Base-by-base conservation (phyloP, 2,888 invertebrate species). In the Andrena bucephala region DNA sequence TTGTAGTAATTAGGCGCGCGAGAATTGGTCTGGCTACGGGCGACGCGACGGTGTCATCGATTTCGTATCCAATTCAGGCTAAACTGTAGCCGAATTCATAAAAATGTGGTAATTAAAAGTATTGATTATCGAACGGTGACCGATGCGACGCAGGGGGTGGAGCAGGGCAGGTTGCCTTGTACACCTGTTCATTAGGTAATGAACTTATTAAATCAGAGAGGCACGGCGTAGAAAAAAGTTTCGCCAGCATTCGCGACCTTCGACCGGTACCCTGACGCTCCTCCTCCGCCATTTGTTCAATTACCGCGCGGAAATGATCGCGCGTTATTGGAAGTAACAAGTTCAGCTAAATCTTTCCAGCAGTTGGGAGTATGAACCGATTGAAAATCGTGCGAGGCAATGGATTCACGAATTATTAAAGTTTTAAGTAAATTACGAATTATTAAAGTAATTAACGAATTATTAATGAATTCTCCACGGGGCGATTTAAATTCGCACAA, bases 181-280 rank as follows among this genome's bases (percentile, higher is more conserved):
- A 91, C 92, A 92, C 91, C 92, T 92, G 92, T 93, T 93, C 92
- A 93, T 93, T 93, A 93, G 90, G 91, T 93, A 93, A 92, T 92
- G 92, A 93, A 93, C 91, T 93, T 93, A 93, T 93, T 93, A 93
- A 93, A 93, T 93, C 92, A 91, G 89, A 87, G 90, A 87, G 85
- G 89, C 81, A 85, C 81, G 79, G 77, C 81, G 70, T 77, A 69
- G 81, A 75, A 78, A 77, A 42, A 75, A 81, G 84, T 80, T 85
- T 84, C 83, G 84, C 86, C 87, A 85, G 86, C 85, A 84, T 77
- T 81, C 77, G 42, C 73, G 68, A 74, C 72, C 81, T 83, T 70
- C 77, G 68, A 76, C 57, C 77, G 59, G 54, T 48, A 24, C 48
- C 20, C 42, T 7, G 8, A 63, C 52, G 72, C 62, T 67, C 79